Evolutionary conservation across 2,888 invertebrate genomes (phyloP).

Genomic region (Trachelus troglodyta): DNA sequence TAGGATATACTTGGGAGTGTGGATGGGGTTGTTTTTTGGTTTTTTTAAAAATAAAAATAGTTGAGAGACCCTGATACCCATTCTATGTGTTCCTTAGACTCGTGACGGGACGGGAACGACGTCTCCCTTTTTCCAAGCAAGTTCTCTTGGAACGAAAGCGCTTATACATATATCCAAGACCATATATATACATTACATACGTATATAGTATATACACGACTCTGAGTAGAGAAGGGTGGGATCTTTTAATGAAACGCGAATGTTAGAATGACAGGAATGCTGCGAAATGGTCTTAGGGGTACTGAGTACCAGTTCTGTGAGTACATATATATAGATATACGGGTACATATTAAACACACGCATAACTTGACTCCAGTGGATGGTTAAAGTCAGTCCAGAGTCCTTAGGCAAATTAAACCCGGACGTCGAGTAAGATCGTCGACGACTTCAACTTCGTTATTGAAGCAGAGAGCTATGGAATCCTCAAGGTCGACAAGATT

Average conservation of each 20-base stretch:
- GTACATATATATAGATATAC: conserved; percentile 12
- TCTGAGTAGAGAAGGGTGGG: conserved; percentile 28
- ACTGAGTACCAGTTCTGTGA: conserved; percentile 31
- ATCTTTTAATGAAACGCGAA: conserved; percentile 61
- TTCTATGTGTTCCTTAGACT: neutral
- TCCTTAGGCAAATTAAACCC: conserved; percentile 52
- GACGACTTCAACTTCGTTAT: conserved; percentile 41
- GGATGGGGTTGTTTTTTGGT: neutral
- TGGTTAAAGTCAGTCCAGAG: conserved; percentile 9
- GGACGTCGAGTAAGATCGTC: conserved; percentile 18
- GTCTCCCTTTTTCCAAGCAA: neutral
- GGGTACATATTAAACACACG: neutral
- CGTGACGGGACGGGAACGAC: neutral
- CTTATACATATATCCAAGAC: neutral
- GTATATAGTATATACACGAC: neutral
- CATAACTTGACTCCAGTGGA: neutral
- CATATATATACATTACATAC: neutral
- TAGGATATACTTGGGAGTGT: neutral
- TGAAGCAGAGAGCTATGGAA: conserved; percentile 41
- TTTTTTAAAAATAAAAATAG: neutral
- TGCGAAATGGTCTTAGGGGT: conserved; percentile 55
- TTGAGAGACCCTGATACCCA: neutral
- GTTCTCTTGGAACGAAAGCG: neutral
- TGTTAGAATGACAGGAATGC: conserved; percentile 60
- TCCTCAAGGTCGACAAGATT: conserved; percentile 29